Evolutionary conservation across 2,113 vertebrate species (phyloP).

Genomic region (Loxodonta africana): DNA sequence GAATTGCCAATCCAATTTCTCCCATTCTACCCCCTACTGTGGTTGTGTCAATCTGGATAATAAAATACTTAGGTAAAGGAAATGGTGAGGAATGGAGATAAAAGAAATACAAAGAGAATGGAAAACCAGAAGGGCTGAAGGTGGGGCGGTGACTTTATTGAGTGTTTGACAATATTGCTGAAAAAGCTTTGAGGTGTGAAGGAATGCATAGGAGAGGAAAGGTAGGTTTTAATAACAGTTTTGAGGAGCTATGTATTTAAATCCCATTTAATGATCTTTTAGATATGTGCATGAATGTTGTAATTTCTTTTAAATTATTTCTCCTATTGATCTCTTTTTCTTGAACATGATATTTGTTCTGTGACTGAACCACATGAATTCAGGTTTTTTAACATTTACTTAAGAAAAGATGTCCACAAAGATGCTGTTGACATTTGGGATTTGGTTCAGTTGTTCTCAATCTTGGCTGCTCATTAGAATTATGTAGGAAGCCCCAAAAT

Average conservation of each 20-base stretch:
- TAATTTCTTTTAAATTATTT: not conserved
- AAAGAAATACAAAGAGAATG: constrained; percentile 16
- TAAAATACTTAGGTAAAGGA: constrained; percentile 2
- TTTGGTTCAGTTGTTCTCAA: not conserved
- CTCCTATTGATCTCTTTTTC: not conserved
- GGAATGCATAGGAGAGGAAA: not conserved
- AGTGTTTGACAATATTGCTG: not conserved
- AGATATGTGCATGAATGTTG: not conserved
- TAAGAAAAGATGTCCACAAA: not conserved
- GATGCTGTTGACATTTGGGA: not conserved
- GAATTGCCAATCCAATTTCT: not conserved
- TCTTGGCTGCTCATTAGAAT: not conserved
- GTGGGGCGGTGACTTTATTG: not conserved
- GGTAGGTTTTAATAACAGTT: not conserved
- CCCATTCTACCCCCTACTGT: not conserved
- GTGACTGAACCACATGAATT: not conserved
- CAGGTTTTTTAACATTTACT: not conserved
- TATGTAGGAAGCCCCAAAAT: not conserved
- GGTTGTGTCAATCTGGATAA: not conserved
- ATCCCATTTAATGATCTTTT: not conserved
- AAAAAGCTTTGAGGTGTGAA: not conserved
- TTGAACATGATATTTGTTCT: not conserved
- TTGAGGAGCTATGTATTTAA: not conserved
- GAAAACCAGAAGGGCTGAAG: not conserved
- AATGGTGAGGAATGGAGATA: not conserved